Conservation (phyloP, 2,888 invertebrate genomes). For the Norana najaformis region DNA sequence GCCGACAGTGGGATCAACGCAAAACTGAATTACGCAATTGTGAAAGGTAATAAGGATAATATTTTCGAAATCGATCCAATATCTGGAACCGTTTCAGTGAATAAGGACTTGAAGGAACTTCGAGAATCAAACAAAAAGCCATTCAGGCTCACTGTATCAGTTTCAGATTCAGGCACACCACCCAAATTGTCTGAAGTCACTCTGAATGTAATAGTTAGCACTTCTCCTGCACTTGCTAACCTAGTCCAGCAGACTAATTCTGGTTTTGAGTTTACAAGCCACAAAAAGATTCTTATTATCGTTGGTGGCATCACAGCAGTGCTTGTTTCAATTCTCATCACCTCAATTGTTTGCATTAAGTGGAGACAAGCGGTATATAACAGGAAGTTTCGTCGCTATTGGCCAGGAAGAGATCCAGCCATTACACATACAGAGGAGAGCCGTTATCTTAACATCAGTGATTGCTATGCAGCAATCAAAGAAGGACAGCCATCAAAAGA, state of each 20-base stretch:
- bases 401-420: background rate
- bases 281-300: slow-evolving; percentile 40
- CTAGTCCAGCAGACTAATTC: slow-evolving; percentile 22
- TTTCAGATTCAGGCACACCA: background rate
- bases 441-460: background rate
- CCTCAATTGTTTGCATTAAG: slow-evolving; percentile 40
- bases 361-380: slow-evolving; percentile 30
- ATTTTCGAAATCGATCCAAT: slow-evolving; percentile 62
- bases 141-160: background rate
- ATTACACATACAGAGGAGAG: slow-evolving; percentile 9
- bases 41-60: slow-evolving; percentile 58
- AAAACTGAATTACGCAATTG: slow-evolving; percentile 45
- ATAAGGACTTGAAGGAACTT: slow-evolving; percentile 14
- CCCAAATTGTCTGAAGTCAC: slow-evolving; percentile 15
- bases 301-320: slow-evolving; percentile 39
- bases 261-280: slow-evolving; percentile 20
- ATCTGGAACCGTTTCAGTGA: slow-evolving; percentile 61
- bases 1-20: slow-evolving; percentile 51
- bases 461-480: slow-evolving; percentile 6
- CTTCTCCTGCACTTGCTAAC: slow-evolving; percentile 32
- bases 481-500: background rate
- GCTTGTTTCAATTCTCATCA: slow-evolving; percentile 41
- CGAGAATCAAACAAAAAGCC: background rate
- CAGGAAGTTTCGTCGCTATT: slow-evolving; percentile 32
- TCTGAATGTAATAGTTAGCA: slow-evolving; percentile 36